phyloP scores from a whole-genome alignment of 2,797 vertebrate species.

The Gymnoscopelus braueri region DNA sequence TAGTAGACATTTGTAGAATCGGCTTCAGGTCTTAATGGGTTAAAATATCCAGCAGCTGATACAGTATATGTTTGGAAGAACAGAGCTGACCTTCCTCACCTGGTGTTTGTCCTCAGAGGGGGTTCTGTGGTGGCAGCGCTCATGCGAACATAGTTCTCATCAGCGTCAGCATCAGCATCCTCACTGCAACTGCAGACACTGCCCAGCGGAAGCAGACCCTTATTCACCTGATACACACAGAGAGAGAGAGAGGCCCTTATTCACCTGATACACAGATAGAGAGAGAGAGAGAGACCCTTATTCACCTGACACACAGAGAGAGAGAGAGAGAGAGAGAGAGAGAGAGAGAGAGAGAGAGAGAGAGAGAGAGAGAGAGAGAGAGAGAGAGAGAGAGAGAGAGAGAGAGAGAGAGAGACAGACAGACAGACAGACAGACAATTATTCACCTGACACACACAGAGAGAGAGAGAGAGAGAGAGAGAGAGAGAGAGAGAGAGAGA shows the following conservation, averaged over 20 bases:
- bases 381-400: neutral
- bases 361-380: neutral
- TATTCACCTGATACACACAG: conserved; percentile 82
- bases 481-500: neutral
- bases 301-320: too few species aligned
- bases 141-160: conserved; percentile 94
- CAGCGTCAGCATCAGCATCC: conserved; percentile 79
- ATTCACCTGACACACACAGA: too few species aligned
- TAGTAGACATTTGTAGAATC: too few species aligned
- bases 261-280: too few species aligned
- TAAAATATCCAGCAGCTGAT: too few species aligned
- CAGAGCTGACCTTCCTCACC: neutral
- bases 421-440: neutral
- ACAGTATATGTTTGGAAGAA: too few species aligned
- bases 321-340: neutral
- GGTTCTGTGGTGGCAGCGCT: conserved; percentile 83
- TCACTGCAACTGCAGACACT: conserved; percentile 83
- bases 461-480: neutral
- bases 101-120: conserved; percentile 68
- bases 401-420: neutral
- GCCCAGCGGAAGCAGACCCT: conserved; percentile 84
- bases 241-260: too few species aligned
- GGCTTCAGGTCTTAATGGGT: too few species aligned
- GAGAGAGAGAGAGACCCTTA: too few species aligned
- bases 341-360: neutral